Base-by-base conservation (phyloP, 2,113 vertebrate genomes). In the Labeo rohita region DNA sequence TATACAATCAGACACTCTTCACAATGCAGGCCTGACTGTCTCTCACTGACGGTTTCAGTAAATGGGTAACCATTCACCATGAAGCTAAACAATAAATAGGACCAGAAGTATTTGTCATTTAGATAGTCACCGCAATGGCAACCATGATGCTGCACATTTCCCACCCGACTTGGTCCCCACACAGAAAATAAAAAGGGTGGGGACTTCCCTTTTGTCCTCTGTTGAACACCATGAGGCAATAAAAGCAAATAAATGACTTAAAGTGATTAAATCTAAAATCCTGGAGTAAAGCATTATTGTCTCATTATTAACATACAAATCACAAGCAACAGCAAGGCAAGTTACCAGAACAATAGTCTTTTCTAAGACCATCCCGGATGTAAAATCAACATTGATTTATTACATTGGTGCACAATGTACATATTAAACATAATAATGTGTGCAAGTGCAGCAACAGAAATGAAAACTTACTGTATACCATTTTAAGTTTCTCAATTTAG, bases 201-300 rank as follows among this genome's bases (percentile, higher is more conserved):
- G 85, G 83, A 90, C 87, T 88, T 90, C 87, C 89, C 84, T 85
- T 76, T 50, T 80, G 43, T 80, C 16, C 23, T 77, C 23, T 56
- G 47, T 79, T 45, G 72, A 78, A 8, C 74, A 86, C 45, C 6
- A 9, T 52, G 45, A 83, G 21, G 21, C 15, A 84, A 61, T 34
- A 75, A 54, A 1, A 23, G 3, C 34, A 52, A 75, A 8, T 66
- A 21, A 8, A 16, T 28, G 23, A 45, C 54, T 52, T 84, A 80
- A 39, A 47, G 36, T 43, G 6, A 28, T 73, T 56, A 34, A 15
- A 50, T 39, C 45, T 63, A 6, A 77, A 85, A 65, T 50, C 61
- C 50, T 13, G 1, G 7, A 15, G 11, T 56, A 54, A 83, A 52
- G 2, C 3, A 5, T 70, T n/a, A 70, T 70, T n/a, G 65, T 83